Base-by-base conservation (phyloP, 1,140 invertebrate species). In the Gryon sp. region DNA sequence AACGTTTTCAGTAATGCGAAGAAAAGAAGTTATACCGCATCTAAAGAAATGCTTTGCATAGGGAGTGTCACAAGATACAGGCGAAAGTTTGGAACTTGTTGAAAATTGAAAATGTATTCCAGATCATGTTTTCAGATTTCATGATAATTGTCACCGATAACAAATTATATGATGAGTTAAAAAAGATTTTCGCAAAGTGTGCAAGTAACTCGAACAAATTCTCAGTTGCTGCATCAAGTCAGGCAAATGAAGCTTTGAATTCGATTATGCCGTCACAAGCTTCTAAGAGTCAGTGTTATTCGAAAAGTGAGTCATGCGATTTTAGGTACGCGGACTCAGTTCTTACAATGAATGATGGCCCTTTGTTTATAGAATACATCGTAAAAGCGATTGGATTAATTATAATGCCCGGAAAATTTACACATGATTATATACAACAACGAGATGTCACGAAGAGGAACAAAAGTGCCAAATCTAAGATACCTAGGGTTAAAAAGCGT, bases 21-120 rank as follows among this genome's bases (percentile, higher is more conserved):
- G 14, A 40, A 32, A 28, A 32, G 28, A 48, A 4, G 22, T 55
- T 34, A 73, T 62, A 8, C 26, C 36, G 2, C 57, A 72, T 46
- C 22, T 72, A 12, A 72, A 72, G 28, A 72, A 72, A 52, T 72
- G 26, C 11, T 72, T 72, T 24, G n/a, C 16, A 5, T 60, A 60
- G 12, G 55, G 40, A 0, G 20, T 60, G 7, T 16, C 41, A 0
- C 40, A 60, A 36, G 46, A 60, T 16, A 45, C 34, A 22, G 55
- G 55, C 1, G n/a, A 68, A 32, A 68, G 41, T 12, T 8, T 22
- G 7, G n/a, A 43, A 38, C 9, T 45, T 16, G 32, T 19, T 12
- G 18, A 12, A 8, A 40, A 6, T 53, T 28, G 43, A 12, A n/a
- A 65, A 50, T 34, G 36, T 34, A 75, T 66, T 26, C 68, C 70